Conservation (phyloP, 92 coral and sea anemone species). For the Phenganax stokvisi region DNA sequence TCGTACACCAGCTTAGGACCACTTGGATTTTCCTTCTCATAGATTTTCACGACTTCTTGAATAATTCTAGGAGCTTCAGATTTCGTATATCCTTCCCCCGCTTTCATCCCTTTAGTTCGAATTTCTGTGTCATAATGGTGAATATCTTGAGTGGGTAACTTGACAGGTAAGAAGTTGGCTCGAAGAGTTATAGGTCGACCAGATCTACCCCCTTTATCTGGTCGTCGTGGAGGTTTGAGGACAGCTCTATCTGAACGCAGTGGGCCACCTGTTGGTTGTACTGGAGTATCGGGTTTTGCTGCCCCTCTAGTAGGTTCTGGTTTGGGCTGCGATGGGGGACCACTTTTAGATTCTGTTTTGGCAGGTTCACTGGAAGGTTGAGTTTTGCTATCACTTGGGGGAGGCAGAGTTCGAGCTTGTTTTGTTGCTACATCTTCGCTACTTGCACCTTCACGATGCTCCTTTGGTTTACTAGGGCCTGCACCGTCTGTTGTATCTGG, state of each 20-base stretch:
- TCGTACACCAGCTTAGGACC: constrained; percentile 71
- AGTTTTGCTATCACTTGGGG: not conserved
- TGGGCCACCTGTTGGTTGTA: not conserved
- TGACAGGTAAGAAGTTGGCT: constrained; percentile 64
- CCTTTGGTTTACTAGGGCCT: constrained; percentile 14
- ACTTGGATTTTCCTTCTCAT: constrained; percentile 39
- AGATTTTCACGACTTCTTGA: constrained; percentile 37
- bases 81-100: constrained; percentile 21
- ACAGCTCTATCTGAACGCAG: constrained; percentile 21
- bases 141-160: constrained; percentile 45
- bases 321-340: not conserved
- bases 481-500: not conserved
- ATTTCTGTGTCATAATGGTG: constrained; percentile 77
- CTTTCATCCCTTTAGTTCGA: constrained; percentile 41
- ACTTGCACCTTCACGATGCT: not conserved
- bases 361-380: constrained; percentile 13
- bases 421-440: not conserved
- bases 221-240: constrained; percentile 61
- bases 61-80: constrained; percentile 47
- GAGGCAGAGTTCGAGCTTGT: not conserved
- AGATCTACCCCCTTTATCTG: constrained; percentile 54
- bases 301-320: constrained; percentile 1
- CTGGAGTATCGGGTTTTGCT: not conserved
- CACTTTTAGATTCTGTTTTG: not conserved
- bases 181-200: constrained; percentile 60